These are phyloP conservation scores for Eubasilissa regina DNA, from an alignment of 1,140 invertebrate species.

Conservation along the genomic window DNA sequence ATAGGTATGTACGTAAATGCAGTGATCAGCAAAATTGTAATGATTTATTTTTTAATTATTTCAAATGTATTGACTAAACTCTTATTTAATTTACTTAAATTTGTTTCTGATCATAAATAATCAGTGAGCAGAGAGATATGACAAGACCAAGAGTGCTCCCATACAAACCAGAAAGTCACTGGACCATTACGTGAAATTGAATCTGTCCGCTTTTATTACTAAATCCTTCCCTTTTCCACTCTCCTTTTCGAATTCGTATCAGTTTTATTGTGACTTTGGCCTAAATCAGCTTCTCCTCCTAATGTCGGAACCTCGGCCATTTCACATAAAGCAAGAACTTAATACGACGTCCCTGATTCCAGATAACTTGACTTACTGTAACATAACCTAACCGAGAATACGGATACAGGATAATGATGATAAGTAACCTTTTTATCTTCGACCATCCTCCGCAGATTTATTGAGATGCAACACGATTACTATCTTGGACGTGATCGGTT, in stretches of 20 bases:
- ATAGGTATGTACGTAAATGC: too few species aligned
- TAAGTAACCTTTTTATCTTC: background rate
- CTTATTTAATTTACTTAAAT: too few species aligned
- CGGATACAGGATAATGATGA: background rate
- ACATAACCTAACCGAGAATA: slow-evolving; percentile 1
- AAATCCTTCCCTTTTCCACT: background rate
- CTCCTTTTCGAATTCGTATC: slow-evolving; percentile 21
- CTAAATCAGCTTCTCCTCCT: slow-evolving; percentile 27
- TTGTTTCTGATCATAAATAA: too few species aligned
- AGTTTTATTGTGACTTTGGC: slow-evolving; percentile 35
- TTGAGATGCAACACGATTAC: too few species aligned
- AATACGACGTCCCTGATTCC: slow-evolving; percentile 2
- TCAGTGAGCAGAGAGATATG: background rate
- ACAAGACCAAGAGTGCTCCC: background rate
- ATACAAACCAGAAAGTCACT: background rate
- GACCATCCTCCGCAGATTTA: too few species aligned
- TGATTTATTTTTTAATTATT: too few species aligned
- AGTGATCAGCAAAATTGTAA: too few species aligned
- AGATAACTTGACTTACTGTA: background rate
- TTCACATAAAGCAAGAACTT: slow-evolving; percentile 29
- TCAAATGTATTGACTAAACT: too few species aligned
- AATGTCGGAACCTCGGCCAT: slow-evolving; percentile 6
- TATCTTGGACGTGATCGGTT: too few species aligned
- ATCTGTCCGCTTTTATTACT: slow-evolving; percentile 20
- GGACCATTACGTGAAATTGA: slow-evolving; percentile 17